phyloP scores from a whole-genome alignment of 1,140 invertebrate genomes.

The Branchinecta lynchi region DNA sequence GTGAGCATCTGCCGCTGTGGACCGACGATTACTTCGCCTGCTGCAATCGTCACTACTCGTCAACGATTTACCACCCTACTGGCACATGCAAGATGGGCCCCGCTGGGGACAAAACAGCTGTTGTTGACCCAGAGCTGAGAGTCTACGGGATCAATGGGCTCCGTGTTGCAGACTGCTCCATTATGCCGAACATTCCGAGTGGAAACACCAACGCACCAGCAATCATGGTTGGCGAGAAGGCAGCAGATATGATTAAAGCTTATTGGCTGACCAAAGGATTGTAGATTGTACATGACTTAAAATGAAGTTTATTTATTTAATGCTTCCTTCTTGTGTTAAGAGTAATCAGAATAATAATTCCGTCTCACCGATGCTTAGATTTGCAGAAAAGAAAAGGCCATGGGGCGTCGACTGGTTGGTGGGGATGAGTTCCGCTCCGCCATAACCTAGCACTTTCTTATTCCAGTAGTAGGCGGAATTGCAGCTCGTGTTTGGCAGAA shows the following conservation, averaged over 20 bases:
- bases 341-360: too few relatives aligned
- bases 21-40: slow-evolving; percentile 65
- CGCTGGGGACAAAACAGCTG: slow-evolving; percentile 60
- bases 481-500: too few relatives aligned
- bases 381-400: too few relatives aligned
- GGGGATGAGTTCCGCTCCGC: too few relatives aligned
- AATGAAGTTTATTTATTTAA: not conserved
- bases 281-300: slow-evolving; percentile 6
- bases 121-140: slow-evolving; percentile 63
- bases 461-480: too few relatives aligned
- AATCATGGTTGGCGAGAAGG: slow-evolving; percentile 73
- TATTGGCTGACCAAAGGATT: slow-evolving; percentile 39
- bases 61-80: slow-evolving; percentile 69
- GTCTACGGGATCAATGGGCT: slow-evolving; percentile 63
- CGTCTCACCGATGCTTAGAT: too few relatives aligned
- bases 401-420: too few relatives aligned
- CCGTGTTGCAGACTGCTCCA: slow-evolving; percentile 67
- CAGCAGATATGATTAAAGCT: slow-evolving; percentile 62
- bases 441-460: too few relatives aligned
- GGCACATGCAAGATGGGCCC: slow-evolving; percentile 88
- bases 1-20: slow-evolving; percentile 43
- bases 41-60: slow-evolving; percentile 60
- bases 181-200: slow-evolving; percentile 65
- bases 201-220: slow-evolving; percentile 68
- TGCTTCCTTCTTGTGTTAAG: too few relatives aligned